Percentiles rank a stretch among this genome's conserved stretches.
Evolutionary conservation across 2,797 vertebrate species (phyloP).

Genomic region (Coluber constrictor): DNA sequence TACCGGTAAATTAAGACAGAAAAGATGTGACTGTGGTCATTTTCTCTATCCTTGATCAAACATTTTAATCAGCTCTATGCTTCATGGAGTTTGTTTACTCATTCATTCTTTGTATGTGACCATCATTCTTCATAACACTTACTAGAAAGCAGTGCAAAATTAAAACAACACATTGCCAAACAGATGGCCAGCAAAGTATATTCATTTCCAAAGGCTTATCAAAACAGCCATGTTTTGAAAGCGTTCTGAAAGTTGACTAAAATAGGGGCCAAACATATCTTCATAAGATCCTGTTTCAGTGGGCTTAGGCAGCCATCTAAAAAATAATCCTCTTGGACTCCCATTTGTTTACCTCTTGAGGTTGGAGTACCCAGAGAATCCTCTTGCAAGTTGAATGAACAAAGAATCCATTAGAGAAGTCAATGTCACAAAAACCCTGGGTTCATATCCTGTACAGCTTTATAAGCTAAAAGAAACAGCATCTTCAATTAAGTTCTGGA

Average conservation of each 20-base stretch:
- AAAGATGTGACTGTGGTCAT: neutral
- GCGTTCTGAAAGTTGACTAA: neutral
- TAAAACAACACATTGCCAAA: neutral
- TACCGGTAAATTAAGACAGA: neutral
- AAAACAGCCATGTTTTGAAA: neutral
- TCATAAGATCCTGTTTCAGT: neutral
- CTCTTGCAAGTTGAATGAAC: neutral
- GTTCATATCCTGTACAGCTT: neutral
- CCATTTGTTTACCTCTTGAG: neutral
- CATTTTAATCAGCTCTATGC: neutral
- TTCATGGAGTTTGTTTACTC: neutral
- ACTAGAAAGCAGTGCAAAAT: neutral
- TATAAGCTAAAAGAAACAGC: neutral
- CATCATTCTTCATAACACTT: neutral
- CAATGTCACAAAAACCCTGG: neutral
- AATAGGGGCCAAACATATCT: neutral
- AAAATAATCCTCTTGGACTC: neutral
- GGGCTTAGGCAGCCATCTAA: neutral
- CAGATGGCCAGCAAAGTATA: neutral
- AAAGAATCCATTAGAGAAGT: neutral
- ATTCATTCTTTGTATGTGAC: neutral
- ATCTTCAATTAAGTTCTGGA: neutral
- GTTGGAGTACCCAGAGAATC: neutral
- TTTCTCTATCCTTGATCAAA: neutral
- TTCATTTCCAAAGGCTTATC: neutral